Base-by-base conservation (phyloP, 1,140 invertebrate species). In the Mycetomoellerius zeteki region DNA sequence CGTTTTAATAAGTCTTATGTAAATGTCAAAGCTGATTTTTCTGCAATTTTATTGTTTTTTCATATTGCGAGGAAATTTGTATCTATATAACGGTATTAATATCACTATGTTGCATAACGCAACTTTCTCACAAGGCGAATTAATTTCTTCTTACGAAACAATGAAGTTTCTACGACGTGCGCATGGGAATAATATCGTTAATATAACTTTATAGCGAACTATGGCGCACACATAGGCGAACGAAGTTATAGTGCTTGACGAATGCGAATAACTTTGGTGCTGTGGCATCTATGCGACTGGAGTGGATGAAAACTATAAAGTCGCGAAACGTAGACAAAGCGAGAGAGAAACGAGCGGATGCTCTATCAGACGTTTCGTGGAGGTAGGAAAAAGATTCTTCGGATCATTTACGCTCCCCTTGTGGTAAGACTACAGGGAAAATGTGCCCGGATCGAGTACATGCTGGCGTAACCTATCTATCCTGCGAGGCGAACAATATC, bases 391-490 rank as follows among this genome's bases (percentile, higher is more conserved):
- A 78, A 89, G 87, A 85, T 89, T 85, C 60, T 65, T 60, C 60
- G 75, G 69, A 75, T 89, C 87, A 85, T 86, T 89, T 86, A 89
- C 87, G 87, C 87, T 54, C 58, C 87, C 67, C 81, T 73, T 67
- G 80, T 60, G 71, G 82, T 60, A 75, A 88, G 85, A 81, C 33
- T 82, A 81, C 81, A 88, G 78, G 82, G 69, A 90, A 87, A 91
- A 88, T 86, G 86, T 88, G 84, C 87, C 56, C 58, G 80, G 87
- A 92, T 93, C 86, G 91, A 86, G 89, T 92, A 89, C 86, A 89
- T 85, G 85, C 89, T 91, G 86, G 87, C 86, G 86, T 90, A 92
- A 92, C 91, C 91, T 85, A 92, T 89, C 89, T 92, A 89, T 85
- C 86, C 87, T 62, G 54, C 88, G 89, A 89, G 87, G 92, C 91